Base-by-base conservation (phyloP, 2,888 invertebrate species). In the Lampropteryx suffumata region DNA sequence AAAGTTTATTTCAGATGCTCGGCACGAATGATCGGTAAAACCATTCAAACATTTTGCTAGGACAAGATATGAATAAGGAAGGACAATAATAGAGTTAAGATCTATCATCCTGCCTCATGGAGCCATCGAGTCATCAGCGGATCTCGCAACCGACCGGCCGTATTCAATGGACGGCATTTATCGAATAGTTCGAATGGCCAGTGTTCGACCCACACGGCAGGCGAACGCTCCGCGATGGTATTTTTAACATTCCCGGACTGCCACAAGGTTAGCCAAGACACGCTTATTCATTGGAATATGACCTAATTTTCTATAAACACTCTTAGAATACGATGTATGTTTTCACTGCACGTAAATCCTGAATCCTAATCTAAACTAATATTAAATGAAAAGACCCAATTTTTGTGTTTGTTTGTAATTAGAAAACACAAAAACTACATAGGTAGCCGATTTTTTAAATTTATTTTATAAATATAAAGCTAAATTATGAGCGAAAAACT, bases 171-270 rank as follows among this genome's bases (percentile, higher is more conserved):
- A 54, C 60, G 48, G 58, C 60, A 62, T 70, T 73, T 75, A 75
- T 80, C 67, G 69, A 75, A 79, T 76, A 76, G 69, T 78, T 74
- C 65, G 65, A 73, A 76, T 77, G 67, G 42, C 61, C 57, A 52
- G 61, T 63, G 64, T 63, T 62, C 70, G 72, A 64, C 66, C 65
- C 68, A 72, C 75, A 71, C 73, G 49, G 73, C n/a, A n/a, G 49
- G 73, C 70, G 78, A 73, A 70, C 69, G 77, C 67, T 67, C 70
- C 75, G 78, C 81, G 76, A 75, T 69, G 86, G 87, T 90, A 90
- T 89, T 89, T 90, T 88, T 90, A 90, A 90, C 90, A 89, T 89
- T 88, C 89, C 84, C 89, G 80, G 87, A 84, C 81, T 86, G 84
- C 77, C 82, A 82, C 89, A 89, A 90, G 89, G 89, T 88, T 88